Percentiles rank a stretch among this genome's conserved stretches.
Evolutionary conservation across 2,797 vertebrate genomes (phyloP).

Genomic region (Harpagifer antarcticus): DNA sequence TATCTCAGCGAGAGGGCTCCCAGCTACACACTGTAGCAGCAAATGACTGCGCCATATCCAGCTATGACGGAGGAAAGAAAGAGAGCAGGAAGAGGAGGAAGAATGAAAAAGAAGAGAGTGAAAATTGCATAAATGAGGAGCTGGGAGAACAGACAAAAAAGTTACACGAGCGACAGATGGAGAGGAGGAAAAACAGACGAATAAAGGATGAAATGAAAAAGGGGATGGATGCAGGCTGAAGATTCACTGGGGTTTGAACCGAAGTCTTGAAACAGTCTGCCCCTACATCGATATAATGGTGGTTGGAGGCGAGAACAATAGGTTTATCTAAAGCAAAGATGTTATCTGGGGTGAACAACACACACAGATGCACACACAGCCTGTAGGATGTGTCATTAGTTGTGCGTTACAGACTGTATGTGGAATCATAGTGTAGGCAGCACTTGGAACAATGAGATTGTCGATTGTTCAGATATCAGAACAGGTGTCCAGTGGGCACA

Average conservation of each 20-base stretch:
- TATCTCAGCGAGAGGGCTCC: slow-evolving; percentile 78
- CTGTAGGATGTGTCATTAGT: slow-evolving; percentile 50
- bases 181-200: slow-evolving; percentile 59
- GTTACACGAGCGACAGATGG: slow-evolving; percentile 72
- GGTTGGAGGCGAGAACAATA: slow-evolving; percentile 73
- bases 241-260: slow-evolving; percentile 57
- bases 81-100: slow-evolving; percentile 66
- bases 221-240: slow-evolving; percentile 41
- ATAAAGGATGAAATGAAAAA: slow-evolving; percentile 64
- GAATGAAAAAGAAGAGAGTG: slow-evolving; percentile 39
- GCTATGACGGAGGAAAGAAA: slow-evolving; percentile 71
- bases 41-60: slow-evolving; percentile 70
- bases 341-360: slow-evolving; percentile 48
- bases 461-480: slow-evolving; percentile 57
- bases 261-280: slow-evolving; percentile 61
- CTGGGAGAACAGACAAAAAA: slow-evolving; percentile 61
- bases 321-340: slow-evolving; percentile 68
- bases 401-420: slow-evolving; percentile 39
- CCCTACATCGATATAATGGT: slow-evolving; percentile 56
- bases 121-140: slow-evolving; percentile 68
- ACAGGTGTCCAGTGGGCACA: slow-evolving; percentile 55
- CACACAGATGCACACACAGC: slow-evolving; percentile 19
- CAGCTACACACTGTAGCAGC: slow-evolving; percentile 74
- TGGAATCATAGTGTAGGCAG: slow-evolving; percentile 50
- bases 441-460: slow-evolving; percentile 54